Conservation (phyloP, 2,797 vertebrate genomes). For the Pogonophryne albipinna region DNA sequence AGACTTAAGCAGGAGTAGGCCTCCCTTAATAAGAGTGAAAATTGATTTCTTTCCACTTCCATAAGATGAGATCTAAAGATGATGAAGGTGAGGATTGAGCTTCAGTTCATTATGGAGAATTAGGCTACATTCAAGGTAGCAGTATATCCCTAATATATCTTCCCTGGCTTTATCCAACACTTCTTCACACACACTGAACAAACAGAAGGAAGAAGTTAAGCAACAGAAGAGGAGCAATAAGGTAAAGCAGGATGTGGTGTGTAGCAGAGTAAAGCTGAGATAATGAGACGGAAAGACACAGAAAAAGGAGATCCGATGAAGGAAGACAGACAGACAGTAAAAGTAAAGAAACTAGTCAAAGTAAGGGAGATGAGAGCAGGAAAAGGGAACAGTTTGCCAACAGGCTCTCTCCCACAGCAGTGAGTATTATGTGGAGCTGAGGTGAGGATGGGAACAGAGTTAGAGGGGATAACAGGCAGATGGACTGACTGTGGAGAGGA, state of each 20-base stretch:
- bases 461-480: constrained; percentile 76
- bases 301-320: constrained; percentile 20
- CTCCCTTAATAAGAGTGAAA: constrained; percentile 82
- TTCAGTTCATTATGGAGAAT: constrained; percentile 82
- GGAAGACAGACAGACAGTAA: constrained; percentile 56
- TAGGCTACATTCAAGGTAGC: constrained; percentile 69
- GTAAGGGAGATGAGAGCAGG: constrained; percentile 42
- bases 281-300: constrained; percentile 60
- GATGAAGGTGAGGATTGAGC: constrained; percentile 81
- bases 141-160: constrained; percentile 73
- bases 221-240: constrained; percentile 34
- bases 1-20: constrained; percentile 78
- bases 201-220: constrained; percentile 69
- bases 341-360: constrained; percentile 34
- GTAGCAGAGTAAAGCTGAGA: constrained; percentile 57
- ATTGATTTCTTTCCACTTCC: constrained; percentile 85
- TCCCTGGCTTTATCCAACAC: constrained; percentile 67
- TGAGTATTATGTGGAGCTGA: constrained; percentile 65
- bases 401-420: constrained; percentile 54
- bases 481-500: constrained; percentile 74
- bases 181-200: constrained; percentile 73
- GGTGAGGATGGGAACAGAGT: constrained; percentile 73
- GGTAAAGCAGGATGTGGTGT: constrained; percentile 28
- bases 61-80: constrained; percentile 84
- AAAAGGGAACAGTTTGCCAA: constrained; percentile 63